phyloP scores from a whole-genome alignment of 1,140 invertebrate species.

The Drosophila equinoxialis region DNA sequence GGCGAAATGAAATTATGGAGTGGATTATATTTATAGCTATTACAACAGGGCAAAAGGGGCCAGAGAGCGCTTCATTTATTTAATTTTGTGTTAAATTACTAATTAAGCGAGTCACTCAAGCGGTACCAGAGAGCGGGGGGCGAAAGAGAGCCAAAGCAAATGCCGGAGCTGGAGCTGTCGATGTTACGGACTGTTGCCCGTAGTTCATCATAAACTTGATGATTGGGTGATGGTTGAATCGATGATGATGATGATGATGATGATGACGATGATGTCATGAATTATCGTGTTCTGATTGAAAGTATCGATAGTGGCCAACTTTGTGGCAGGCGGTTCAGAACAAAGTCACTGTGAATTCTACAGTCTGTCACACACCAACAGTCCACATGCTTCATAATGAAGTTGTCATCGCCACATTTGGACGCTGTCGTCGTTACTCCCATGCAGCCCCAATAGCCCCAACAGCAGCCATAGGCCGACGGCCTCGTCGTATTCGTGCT shows the following conservation, averaged over 20 bases:
- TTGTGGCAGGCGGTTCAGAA: conserved; percentile 53
- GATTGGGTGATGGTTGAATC: conserved; percentile 20
- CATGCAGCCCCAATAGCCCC: conserved; percentile 15
- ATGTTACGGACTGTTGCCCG: conserved; percentile 45
- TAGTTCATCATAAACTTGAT: conserved; percentile 49
- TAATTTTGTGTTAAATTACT: conserved; percentile 79
- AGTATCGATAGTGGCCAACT: conserved; percentile 65
- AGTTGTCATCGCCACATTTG: conserved; percentile 77
- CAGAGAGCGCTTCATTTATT: conserved; percentile 55
- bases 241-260: conserved; percentile 36
- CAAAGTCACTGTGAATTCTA: conserved; percentile 57
- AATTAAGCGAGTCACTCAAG: conserved; percentile 71
- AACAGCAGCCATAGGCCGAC: conserved; percentile 30
- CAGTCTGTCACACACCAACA: conserved; percentile 27
- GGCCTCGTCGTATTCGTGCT: conserved; percentile 45
- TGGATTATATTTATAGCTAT: conserved; percentile 68
- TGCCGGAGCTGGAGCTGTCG: neutral
- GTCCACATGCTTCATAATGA: conserved; percentile 63
- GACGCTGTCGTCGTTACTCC: conserved; percentile 65
- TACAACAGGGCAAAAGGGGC: conserved; percentile 42
- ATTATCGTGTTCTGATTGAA: conserved; percentile 81
- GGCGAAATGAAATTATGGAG: conserved; percentile 25
- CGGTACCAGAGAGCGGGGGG: conserved; percentile 37
- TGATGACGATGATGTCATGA: conserved; percentile 73
- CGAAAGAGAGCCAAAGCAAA: conserved; percentile 8